These are phyloP conservation scores for Baryphthengus martii DNA, from an alignment of 2,113 vertebrate genomes.

Conservation along the genomic window DNA sequence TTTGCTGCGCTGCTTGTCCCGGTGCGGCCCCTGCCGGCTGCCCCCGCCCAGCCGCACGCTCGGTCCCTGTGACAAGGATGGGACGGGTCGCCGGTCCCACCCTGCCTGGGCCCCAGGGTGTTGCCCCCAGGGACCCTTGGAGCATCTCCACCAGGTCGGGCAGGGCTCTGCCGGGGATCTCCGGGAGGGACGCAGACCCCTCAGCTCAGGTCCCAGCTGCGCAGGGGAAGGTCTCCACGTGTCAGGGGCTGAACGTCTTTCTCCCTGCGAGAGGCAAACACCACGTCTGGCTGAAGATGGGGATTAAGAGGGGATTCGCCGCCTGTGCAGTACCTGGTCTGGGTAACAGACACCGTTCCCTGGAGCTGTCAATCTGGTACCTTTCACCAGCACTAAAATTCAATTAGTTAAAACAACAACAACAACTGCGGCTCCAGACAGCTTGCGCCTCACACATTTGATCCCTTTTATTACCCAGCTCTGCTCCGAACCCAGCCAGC, in stretches of 20 bases:
- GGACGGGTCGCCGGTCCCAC: fast-evolving
- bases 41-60: no score
- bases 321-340: slow-evolving; percentile 9
- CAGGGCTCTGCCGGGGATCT: neutral
- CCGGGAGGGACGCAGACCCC: neutral
- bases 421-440: slow-evolving; percentile 43
- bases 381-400: slow-evolving; percentile 52
- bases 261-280: neutral
- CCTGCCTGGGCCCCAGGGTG: neutral
- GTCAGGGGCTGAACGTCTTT: neutral
- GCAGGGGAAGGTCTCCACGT: neutral
- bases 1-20: neutral
- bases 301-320: slow-evolving; percentile 16
- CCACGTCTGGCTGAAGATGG: neutral
- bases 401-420: slow-evolving; percentile 65
- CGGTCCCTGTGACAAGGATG: fast-evolving
- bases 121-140: neutral
- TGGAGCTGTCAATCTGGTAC: slow-evolving; percentile 46
- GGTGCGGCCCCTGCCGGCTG: neutral
- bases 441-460: slow-evolving; percentile 38
- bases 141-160: neutral
- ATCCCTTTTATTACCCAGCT: slow-evolving; percentile 49
- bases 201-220: neutral
- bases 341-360: neutral
- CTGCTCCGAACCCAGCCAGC: slow-evolving; percentile 33